A percentile compares a stretch with the other conserved stretches of the same genome.
Conservation (phyloP, 2,113 vertebrate species). For the Grallaria varia region DNA sequence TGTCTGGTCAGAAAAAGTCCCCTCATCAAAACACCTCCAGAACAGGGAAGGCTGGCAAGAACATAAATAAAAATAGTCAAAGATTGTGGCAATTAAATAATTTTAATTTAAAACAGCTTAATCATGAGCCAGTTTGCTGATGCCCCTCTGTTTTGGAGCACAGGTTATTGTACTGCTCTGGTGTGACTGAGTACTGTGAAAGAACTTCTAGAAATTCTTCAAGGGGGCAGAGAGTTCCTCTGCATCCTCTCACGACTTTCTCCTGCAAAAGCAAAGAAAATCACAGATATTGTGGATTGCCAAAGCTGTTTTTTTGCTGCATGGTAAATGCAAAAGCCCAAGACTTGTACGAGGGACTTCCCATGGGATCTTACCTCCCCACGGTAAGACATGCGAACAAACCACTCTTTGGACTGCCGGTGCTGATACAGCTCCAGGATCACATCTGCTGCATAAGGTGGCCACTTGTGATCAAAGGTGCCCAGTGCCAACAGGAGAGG, state of each 20-base stretch:
- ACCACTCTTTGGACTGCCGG: constrained; percentile 78
- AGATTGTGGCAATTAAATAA: not conserved
- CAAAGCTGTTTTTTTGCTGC: not conserved
- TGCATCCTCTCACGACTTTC: constrained; percentile 84
- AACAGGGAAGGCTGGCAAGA: not conserved
- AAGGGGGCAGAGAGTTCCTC: constrained; percentile 84
- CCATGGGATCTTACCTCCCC: constrained; percentile 77
- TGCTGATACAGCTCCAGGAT: constrained; percentile 88
- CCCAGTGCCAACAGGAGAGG: constrained; percentile 88
- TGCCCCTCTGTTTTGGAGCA: constrained; percentile 67
- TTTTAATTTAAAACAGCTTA: constrained; percentile 56
- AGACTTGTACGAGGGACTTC: not conserved
- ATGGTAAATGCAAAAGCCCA: not conserved
- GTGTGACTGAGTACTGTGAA: constrained; percentile 70
- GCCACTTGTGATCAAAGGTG: constrained; percentile 88
- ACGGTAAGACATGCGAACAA: constrained; percentile 82
- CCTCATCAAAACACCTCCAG: not conserved
- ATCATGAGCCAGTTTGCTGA: not conserved
- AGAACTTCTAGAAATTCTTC: constrained; percentile 82
- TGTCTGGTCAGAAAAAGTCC: not conserved
- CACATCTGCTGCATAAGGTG: constrained; percentile 86
- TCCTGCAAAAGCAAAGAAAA: constrained; percentile 75
- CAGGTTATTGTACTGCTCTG: constrained; percentile 75
- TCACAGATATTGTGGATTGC: not conserved
- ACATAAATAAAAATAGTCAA: not conserved